Conservation (phyloP, 35 echinoderm and acorn worm species). For the Heliocidaris tuberculata region DNA sequence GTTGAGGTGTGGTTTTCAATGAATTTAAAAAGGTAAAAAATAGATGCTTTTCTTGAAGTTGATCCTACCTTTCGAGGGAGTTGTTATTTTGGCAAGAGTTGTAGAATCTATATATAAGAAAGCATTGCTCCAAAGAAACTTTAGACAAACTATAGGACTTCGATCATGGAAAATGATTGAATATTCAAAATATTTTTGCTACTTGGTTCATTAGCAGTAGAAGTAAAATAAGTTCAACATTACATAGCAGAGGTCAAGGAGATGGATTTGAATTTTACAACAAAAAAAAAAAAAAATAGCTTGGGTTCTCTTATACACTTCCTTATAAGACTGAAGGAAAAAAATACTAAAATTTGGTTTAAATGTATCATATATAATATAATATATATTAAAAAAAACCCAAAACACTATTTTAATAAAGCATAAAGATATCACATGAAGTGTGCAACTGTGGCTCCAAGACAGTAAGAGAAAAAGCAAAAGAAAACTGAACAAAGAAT, state of each 20-base stretch:
- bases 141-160: background rate
- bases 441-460: background rate
- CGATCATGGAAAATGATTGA: background rate
- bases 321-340: background rate
- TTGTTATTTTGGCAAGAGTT: conserved; percentile 49
- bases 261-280: background rate
- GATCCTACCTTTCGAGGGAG: background rate
- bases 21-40: background rate
- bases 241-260: background rate
- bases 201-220: background rate
- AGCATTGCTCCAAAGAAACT: background rate
- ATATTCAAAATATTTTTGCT: background rate
- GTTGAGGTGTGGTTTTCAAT: background rate
- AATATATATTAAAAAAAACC: too few species aligned
- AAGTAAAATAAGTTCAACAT: background rate
- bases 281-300: too few species aligned
- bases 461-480: background rate
- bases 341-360: background rate
- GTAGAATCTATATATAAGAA: background rate
- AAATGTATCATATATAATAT: background rate
- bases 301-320: background rate
- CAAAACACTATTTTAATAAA: background rate
- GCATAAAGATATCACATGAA: background rate
- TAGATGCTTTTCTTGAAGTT: background rate
- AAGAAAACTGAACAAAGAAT: background rate